Base-by-base conservation (phyloP, 2,797 vertebrate genomes). In the Pterois miles region DNA sequence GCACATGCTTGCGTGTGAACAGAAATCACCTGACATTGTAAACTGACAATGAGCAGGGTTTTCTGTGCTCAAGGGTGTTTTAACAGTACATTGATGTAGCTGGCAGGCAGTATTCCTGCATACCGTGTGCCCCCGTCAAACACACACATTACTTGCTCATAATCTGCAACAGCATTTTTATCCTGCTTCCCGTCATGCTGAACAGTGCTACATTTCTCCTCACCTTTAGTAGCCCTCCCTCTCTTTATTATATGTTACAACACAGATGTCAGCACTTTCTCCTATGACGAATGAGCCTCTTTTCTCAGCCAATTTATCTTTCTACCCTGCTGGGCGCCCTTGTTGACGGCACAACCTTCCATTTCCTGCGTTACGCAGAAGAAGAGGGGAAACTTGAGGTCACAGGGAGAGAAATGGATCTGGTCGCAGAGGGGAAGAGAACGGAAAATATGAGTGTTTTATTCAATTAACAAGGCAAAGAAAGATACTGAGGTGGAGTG, bases 191-290 rank as follows among this genome's bases (percentile, higher is more conserved):
- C 14, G 1, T 80, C 68, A 74, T 13, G 62, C 20, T 29, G 59
- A 53, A 43, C 13, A 64, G 25, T 7, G 56, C 65, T 9, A 46
- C 78, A 70, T 78, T 78, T 70, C 70, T 33, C 52, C 68, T 63
- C 65, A 71, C 59, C 76, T 80, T 71, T 78, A 74, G 71, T 66
- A 67, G 46, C 36, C 62, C 57, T 25, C 50, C 23, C 76, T 46
- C 71, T 74, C 71, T 62, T 82, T 80, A 85, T 81, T 76, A 74
- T 29, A 83, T 71, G 85, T 81, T 76, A 81, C 63, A 82, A 80
- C 74, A 38, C 25, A 70, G 67, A 85, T 72, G 73, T 90, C 89
- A 91, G 90, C 84, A 56, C 80, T 85, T 89, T 79, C 64, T 84
- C 62, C 65, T 14, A 16, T 80, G 85, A 91, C 67, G 14, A 89